Conservation (phyloP, 2,113 vertebrate species). For the Gulo gulo region DNA sequence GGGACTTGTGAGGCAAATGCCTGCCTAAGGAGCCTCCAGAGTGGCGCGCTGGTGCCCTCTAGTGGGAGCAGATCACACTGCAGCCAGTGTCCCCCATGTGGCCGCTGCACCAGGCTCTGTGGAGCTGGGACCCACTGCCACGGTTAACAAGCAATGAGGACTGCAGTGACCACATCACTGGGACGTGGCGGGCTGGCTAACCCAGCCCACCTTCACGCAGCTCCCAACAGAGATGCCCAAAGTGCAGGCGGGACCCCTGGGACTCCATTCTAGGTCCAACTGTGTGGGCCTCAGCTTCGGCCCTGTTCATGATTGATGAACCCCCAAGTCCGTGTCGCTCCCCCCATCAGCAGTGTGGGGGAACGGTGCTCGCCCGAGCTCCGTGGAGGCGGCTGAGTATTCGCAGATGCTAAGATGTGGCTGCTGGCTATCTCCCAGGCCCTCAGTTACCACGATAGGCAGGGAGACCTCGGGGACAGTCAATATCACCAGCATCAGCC, state of each 20-base stretch:
- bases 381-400: not conserved
- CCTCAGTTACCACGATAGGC: not conserved
- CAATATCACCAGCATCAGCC: not conserved
- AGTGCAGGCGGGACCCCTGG: not conserved
- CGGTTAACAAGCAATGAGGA: not conserved
- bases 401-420: fast-evolving
- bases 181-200: fast-evolving
- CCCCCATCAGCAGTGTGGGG: not conserved
- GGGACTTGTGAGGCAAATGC: fast-evolving
- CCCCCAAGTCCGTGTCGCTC: not conserved
- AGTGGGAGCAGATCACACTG: slow-evolving; percentile 16
- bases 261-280: not conserved
- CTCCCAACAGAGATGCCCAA: not conserved
- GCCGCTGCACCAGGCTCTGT: not conserved
- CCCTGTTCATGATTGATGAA: not conserved
- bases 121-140: not conserved
- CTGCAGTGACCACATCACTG: not conserved
- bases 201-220: not conserved
- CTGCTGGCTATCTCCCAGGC: not conserved
- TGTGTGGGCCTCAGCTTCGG: not conserved
- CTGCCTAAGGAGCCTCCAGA: not conserved
- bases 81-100: fast-evolving
- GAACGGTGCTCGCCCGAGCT: not conserved
- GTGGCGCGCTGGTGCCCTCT: slow-evolving; percentile 69
- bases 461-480: not conserved